Percentiles rank a stretch among this genome's conserved stretches.
Evolutionary conservation across 2,113 vertebrate species (phyloP).

Genomic region (Phaethornis superciliosus): DNA sequence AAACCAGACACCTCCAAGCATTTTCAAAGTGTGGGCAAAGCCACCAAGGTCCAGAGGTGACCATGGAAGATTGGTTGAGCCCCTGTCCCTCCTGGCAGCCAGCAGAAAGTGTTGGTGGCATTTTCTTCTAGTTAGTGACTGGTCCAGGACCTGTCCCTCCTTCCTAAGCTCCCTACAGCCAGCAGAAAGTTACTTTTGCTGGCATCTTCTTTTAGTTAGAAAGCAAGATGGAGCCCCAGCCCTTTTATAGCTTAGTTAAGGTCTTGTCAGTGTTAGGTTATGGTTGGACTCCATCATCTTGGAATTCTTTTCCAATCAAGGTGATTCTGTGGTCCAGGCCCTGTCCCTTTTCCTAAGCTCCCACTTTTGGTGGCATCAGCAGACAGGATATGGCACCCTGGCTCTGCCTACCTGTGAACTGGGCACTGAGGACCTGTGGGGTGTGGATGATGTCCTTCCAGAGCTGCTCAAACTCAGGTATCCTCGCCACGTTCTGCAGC

Average conservation of each 20-base stretch:
- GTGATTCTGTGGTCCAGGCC: neutral
- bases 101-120: neutral
- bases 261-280: too few relatives aligned
- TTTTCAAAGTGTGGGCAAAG: neutral
- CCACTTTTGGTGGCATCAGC: neutral
- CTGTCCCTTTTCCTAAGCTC: neutral
- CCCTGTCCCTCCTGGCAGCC: neutral
- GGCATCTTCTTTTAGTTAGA: neutral
- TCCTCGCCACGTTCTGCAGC: slow-evolving; percentile 93
- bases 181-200: neutral
- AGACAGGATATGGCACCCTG: neutral
- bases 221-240: too few relatives aligned
- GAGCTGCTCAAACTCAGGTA: slow-evolving; percentile 93
- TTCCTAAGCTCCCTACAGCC: neutral
- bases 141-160: too few relatives aligned
- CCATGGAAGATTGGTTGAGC: neutral
- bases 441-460: slow-evolving; percentile 96
- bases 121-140: neutral
- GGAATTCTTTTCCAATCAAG: too few relatives aligned
- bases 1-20: neutral
- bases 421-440: slow-evolving; percentile 88
- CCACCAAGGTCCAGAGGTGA: neutral
- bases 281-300: too few relatives aligned
- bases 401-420: slow-evolving; percentile 89
- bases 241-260: too few relatives aligned